Evolutionary conservation across 1,140 invertebrate genomes (phyloP).

Genomic region (Bombus superbus): DNA sequence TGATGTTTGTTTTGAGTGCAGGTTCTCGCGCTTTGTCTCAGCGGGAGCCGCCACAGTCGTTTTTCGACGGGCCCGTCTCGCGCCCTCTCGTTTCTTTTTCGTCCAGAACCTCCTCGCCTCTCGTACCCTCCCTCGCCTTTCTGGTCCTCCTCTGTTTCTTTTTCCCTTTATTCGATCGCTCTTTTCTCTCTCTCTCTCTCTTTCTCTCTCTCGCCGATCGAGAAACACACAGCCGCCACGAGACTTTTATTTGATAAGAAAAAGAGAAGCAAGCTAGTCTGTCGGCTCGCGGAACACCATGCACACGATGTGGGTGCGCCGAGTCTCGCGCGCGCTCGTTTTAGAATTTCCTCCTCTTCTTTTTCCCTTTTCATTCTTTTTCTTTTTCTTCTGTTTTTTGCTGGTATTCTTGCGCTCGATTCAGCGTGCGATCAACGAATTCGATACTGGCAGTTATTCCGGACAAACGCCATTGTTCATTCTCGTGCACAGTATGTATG

Average conservation of each 20-base stretch:
- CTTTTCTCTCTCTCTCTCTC: slow-evolving; percentile 8
- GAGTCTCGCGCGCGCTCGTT: background rate
- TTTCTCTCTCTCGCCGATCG: slow-evolving; percentile 32
- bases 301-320: background rate
- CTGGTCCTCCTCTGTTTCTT: slow-evolving; percentile 5
- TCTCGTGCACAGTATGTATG: background rate
- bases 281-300: slow-evolving; percentile 30
- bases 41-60: slow-evolving; percentile 68
- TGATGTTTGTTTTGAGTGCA: slow-evolving; percentile 82
- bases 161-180: background rate
- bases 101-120: background rate
- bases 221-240: slow-evolving; percentile 23
- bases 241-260: slow-evolving; percentile 46
- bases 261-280: slow-evolving; percentile 52
- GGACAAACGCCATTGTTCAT: slow-evolving; percentile 33
- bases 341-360: slow-evolving; percentile 7
- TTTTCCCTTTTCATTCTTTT: background rate
- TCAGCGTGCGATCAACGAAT: slow-evolving; percentile 46
- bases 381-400: background rate
- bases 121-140: background rate
- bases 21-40: slow-evolving; percentile 78
- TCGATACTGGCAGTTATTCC: slow-evolving; percentile 48
- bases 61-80: slow-evolving; percentile 16
- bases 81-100: background rate
- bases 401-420: background rate